Evolutionary conservation across 2,888 invertebrate species (phyloP).

Genomic region (Nemotelus nigrinus): DNA sequence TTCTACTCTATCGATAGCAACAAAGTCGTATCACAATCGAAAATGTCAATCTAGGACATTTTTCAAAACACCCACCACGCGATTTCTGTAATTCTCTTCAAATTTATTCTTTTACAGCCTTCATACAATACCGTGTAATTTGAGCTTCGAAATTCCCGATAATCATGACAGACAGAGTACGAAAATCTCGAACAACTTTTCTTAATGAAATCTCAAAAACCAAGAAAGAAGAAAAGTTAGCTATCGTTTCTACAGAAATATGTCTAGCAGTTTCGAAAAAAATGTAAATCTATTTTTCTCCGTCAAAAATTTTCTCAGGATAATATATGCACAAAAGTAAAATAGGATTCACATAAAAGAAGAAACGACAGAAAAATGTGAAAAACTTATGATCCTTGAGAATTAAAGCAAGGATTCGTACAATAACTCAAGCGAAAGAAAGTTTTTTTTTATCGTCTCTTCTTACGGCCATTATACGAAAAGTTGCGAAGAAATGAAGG

Average conservation of each 20-base stretch:
- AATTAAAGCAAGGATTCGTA: slow-evolving; percentile 43
- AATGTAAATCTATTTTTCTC: slow-evolving; percentile 38
- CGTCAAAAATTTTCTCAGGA: slow-evolving; percentile 14
- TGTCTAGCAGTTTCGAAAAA: background rate
- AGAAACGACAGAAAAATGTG: slow-evolving; percentile 25
- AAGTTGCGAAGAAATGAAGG: slow-evolving; percentile 40
- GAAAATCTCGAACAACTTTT: background rate
- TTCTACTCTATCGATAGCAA: no score
- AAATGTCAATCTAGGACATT: no score
- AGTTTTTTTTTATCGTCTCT: slow-evolving; percentile 32
- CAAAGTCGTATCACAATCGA: no score
- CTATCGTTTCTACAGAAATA: background rate
- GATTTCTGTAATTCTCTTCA: no score
- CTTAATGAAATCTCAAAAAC: slow-evolving; percentile 25
- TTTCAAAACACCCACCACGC: no score
- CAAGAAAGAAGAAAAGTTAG: background rate
- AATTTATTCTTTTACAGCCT: no score
- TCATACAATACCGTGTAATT: no score
- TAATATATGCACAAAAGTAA: slow-evolving; percentile 40
- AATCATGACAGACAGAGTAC: no score
- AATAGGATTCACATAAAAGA: slow-evolving; percentile 34
- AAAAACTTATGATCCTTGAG: slow-evolving; percentile 41
- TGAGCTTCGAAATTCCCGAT: no score
- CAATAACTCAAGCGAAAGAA: slow-evolving; percentile 43
- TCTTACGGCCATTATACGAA: slow-evolving; percentile 31